A percentile compares a stretch with the other conserved stretches of the same genome.
Conservation (phyloP, 2,888 invertebrate genomes). For the Ornithoptera alexandrae region DNA sequence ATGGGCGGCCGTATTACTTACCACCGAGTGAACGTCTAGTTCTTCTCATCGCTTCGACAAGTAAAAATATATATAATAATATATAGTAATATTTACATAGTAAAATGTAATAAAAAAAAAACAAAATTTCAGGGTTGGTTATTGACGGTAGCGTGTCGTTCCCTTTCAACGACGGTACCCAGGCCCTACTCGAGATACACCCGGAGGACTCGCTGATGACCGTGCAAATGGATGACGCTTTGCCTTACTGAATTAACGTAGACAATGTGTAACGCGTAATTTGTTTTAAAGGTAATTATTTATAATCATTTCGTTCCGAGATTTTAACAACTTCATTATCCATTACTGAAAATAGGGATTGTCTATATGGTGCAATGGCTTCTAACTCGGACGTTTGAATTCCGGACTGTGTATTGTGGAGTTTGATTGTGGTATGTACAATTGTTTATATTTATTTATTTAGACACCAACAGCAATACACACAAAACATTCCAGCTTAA, state of each 20-base stretch:
- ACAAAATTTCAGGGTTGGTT: constrained; percentile 83
- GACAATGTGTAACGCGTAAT: background rate
- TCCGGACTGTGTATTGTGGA: too few relatives aligned
- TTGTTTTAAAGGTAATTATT: background rate
- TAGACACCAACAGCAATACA: too few relatives aligned
- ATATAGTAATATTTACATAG: background rate
- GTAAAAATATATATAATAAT: too few relatives aligned
- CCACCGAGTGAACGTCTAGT: too few relatives aligned
- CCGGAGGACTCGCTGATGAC: constrained; percentile 94
- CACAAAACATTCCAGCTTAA: too few relatives aligned
- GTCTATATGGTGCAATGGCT: too few relatives aligned
- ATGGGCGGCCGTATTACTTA: too few relatives aligned
- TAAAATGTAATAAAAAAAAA: background rate
- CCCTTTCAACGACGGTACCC: constrained; percentile 95
- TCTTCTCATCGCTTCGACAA: too few relatives aligned
- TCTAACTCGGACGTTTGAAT: too few relatives aligned
- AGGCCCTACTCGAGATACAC: constrained; percentile 89
- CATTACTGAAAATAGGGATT: too few relatives aligned
- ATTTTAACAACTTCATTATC: background rate
- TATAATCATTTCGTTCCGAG: background rate
- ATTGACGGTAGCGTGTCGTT: constrained; percentile 97
- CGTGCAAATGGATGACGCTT: constrained; percentile 66
- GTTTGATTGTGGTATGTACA: too few relatives aligned
- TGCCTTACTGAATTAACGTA: constrained; percentile 47
- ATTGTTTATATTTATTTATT: too few relatives aligned